phyloP scores from a whole-genome alignment of 2,797 vertebrate species.

The Trichosurus vulpecula region DNA sequence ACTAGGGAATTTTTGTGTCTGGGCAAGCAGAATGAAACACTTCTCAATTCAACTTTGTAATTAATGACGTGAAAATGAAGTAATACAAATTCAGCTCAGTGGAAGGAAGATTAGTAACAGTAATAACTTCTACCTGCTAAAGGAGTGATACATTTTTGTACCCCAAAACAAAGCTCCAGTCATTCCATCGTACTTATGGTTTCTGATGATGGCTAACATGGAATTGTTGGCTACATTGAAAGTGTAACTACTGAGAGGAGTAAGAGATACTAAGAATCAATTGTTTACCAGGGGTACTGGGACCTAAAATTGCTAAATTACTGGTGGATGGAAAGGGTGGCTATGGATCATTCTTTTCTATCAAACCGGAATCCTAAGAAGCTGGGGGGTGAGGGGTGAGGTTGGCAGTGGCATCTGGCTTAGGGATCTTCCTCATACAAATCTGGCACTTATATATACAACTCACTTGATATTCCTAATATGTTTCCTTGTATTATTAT shows the following conservation, averaged over 20 bases:
- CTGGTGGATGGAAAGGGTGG: not conserved
- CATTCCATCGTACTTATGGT: not conserved
- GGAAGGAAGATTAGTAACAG: not conserved
- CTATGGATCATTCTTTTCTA: not conserved
- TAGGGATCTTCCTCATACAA: not conserved
- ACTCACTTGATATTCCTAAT: not conserved
- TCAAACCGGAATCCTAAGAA: not conserved
- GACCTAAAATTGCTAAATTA: not conserved
- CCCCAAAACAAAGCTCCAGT: not conserved
- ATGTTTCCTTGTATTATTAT: not conserved
- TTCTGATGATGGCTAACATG: not conserved
- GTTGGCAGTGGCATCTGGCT: not conserved
- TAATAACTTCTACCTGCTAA: not conserved
- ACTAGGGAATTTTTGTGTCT: not conserved
- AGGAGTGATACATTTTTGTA: not conserved
- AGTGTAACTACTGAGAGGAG: not conserved
- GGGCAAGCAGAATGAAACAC: not conserved
- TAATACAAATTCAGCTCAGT: not conserved
- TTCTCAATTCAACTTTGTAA: not conserved
- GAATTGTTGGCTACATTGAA: not conserved
- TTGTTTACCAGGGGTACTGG: not conserved
- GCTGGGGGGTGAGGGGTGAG: not conserved
- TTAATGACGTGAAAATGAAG: not conserved
- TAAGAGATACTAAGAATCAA: not conserved
- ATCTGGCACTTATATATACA: not conserved